Evolutionary conservation across 2,797 vertebrate genomes (phyloP).

Genomic region (Rhincodon typus): DNA sequence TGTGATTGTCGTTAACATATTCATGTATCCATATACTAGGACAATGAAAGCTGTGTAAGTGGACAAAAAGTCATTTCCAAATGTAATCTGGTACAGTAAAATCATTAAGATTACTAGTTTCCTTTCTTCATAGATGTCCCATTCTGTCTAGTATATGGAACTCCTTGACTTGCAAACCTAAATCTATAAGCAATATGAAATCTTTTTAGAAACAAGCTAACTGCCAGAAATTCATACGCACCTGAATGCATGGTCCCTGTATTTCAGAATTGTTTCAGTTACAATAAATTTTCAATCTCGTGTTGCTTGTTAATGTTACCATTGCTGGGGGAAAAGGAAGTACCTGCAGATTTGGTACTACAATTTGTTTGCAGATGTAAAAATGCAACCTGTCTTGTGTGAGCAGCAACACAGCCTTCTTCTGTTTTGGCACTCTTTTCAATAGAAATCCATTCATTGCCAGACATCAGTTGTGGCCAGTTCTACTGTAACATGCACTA

Average conservation of each 20-base stretch:
- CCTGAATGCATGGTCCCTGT: background rate
- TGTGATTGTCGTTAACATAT: no score
- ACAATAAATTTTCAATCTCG: background rate
- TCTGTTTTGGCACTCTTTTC: background rate
- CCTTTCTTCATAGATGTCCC: no score
- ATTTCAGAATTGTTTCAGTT: background rate
- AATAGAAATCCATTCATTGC: background rate
- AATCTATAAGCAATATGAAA: background rate
- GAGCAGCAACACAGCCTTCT: background rate
- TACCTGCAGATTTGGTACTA: background rate
- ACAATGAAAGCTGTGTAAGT: no score
- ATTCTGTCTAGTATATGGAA: no score
- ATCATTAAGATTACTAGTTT: background rate
- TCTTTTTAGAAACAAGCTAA: background rate
- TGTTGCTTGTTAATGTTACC: background rate
- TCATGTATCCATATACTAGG: no score
- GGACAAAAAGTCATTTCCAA: background rate
- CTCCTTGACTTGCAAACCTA: background rate
- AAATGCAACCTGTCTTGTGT: background rate
- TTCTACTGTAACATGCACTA: background rate
- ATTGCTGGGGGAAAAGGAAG: background rate
- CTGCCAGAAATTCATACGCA: background rate
- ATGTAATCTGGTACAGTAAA: background rate
- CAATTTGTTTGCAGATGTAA: background rate
- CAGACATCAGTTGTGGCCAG: background rate